These are phyloP conservation scores for Spilogale gracilis DNA, from an alignment of 2,113 vertebrate genomes.

Conservation along the genomic window DNA sequence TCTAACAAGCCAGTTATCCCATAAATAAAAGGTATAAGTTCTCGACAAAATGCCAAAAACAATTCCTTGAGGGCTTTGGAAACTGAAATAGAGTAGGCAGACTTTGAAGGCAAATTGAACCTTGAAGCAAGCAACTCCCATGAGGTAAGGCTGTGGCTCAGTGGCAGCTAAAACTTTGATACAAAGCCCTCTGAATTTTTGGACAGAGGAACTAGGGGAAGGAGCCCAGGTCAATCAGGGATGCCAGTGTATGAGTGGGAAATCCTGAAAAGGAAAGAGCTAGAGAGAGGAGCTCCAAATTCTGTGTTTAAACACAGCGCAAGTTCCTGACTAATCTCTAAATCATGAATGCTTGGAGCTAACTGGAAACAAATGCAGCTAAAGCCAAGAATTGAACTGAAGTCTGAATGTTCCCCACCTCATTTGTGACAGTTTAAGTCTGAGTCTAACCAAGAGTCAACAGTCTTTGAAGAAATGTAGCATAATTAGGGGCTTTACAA, in stretches of 20 bases:
- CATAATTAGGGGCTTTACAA: neutral
- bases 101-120: neutral
- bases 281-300: neutral
- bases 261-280: constrained; percentile 6
- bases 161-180: neutral
- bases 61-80: neutral
- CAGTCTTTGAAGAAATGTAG: neutral
- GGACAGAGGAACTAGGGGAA: neutral
- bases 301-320: neutral
- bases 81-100: neutral
- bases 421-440: neutral
- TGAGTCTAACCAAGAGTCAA: neutral
- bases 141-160: neutral
- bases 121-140: neutral
- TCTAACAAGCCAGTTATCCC: neutral
- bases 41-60: neutral
- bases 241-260: neutral
- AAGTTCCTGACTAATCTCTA: neutral
- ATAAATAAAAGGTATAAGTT: constrained; percentile 33
- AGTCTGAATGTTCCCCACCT: neutral
- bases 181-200: neutral
- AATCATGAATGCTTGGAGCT: neutral
- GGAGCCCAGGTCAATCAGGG: neutral
- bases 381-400: neutral
- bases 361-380: neutral